phyloP scores from a whole-genome alignment of 2,113 vertebrate genomes.

The Prietella phreatophila region DNA sequence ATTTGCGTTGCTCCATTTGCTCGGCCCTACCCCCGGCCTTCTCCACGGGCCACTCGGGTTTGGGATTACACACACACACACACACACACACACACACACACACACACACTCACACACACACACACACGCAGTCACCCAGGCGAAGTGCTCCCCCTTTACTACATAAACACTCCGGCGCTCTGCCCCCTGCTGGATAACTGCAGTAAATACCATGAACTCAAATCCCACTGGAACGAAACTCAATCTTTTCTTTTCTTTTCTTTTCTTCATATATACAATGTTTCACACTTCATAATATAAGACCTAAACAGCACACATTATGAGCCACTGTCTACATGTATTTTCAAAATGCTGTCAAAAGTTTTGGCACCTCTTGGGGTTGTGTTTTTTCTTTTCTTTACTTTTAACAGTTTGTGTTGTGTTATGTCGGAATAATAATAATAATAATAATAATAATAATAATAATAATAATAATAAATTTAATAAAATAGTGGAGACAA shows the following conservation, averaged over 20 bases:
- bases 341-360: neutral
- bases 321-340: neutral
- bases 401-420: neutral
- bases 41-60: conserved; percentile 26
- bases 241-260: no score
- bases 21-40: conserved; percentile 46
- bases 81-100: neutral
- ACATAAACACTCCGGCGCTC: neutral
- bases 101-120: neutral
- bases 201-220: neutral
- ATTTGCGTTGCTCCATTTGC: conserved; percentile 37
- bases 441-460: no score
- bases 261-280: neutral
- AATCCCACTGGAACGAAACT: neutral
- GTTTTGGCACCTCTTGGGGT: neutral
- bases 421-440: neutral
- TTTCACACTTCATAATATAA: neutral
- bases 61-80: conserved; percentile 27
- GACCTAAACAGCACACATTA: neutral
- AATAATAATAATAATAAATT: no score
- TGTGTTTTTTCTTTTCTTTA: no score
- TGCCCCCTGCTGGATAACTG: conserved; percentile 22
- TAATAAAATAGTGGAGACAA: neutral
- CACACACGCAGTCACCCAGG: neutral
- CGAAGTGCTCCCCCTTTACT: neutral